A percentile compares a stretch with the other conserved stretches of the same genome.
These are phyloP conservation scores for Sinotaia quadrata DNA, from an alignment of 2,888 invertebrate species.

Conservation along the genomic window DNA sequence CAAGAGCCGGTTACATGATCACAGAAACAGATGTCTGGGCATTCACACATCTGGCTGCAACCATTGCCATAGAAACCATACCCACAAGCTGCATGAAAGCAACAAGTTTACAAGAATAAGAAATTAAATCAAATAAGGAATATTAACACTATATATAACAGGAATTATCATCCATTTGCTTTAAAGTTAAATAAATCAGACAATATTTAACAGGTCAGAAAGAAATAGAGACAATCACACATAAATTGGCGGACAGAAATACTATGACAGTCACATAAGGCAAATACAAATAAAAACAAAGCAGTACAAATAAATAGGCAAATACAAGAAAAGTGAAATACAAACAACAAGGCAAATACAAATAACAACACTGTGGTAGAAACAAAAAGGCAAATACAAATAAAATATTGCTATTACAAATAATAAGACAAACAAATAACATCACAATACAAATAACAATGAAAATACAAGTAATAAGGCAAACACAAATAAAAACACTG, in stretches of 20 bases:
- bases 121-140: too few relatives aligned
- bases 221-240: neutral
- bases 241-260: neutral
- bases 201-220: neutral
- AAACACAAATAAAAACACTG: too few relatives aligned
- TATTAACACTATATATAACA: too few relatives aligned
- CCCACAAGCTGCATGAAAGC: slow-evolving; percentile 39
- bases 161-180: neutral
- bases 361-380: neutral
- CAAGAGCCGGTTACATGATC: slow-evolving; percentile 36
- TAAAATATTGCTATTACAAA: neutral
- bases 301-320: too few relatives aligned
- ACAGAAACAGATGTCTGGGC: slow-evolving; percentile 34
- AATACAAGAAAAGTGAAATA: too few relatives aligned
- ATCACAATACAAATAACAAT: neutral
- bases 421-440: neutral
- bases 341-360: neutral
- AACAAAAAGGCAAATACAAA: neutral
- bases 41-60: slow-evolving; percentile 33
- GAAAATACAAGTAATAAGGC: too few relatives aligned
- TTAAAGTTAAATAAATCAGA: neutral
- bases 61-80: slow-evolving; percentile 33
- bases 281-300: too few relatives aligned
- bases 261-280: neutral
- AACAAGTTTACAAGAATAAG: neutral